Base-by-base conservation (phyloP, 2,797 vertebrate species). In the Pteropus rufus region DNA sequence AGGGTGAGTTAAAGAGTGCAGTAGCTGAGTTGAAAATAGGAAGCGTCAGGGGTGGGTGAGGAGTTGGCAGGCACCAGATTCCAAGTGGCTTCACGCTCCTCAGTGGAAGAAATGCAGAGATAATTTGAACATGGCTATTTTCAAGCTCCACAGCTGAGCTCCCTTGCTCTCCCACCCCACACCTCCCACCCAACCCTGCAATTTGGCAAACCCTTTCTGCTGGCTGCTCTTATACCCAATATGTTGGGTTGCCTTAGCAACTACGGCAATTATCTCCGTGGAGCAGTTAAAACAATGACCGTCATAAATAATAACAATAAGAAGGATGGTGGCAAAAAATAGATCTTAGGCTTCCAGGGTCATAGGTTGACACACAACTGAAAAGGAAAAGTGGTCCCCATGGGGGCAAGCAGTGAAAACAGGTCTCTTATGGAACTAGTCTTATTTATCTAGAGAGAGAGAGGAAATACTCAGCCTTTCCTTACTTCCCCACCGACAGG, bases 71-170 rank as follows among this genome's bases (percentile, higher is more conserved):
- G 97, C 97, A 95, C 96, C 49, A 72, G 96, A 92, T 97, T 97
- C 97, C 97, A 98, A 97, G 98, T 97, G 97, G 97, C 96, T 98
- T 98, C 97, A 96, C 86, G 97, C 97, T 98, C 98, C 96, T 98
- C 95, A 60, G 95, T 97, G 90, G 96, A 96, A 97, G 97, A 97
- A 97, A 97, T 94, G 95, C 96, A 95, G 89, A 97, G 96, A 97
- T 96, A 97, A 98, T 96, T 96, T 97, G 97, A 97, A 97, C 90
- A 96, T 96, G 97, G 95, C 96, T 97, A 97, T 97, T 98, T 97
- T 96, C 96, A 97, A 96, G 97, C 95, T 95, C 97, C 96, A 89
- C 97, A 97, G 96, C 96, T 97, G 96, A 97, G 96, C 97, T 97
- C 96, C 86, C 89, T 89, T 97, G 90, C 86, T 92, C 94, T 95